Evolutionary conservation across 2,797 vertebrate genomes (phyloP).

Genomic region (Chromobotia macracanthus): DNA sequence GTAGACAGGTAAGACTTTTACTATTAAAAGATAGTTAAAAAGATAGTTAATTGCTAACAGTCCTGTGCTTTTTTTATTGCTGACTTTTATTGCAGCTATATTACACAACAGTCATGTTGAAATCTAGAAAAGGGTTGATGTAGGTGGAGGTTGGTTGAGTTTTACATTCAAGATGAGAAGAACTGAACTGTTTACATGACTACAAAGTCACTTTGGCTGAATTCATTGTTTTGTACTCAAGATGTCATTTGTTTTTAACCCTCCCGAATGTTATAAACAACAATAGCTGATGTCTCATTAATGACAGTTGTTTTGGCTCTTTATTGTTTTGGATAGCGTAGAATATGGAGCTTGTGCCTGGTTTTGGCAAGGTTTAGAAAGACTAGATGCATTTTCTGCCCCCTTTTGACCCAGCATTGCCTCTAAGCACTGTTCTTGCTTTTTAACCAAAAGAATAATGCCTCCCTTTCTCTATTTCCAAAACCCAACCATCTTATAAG

Average conservation of each 20-base stretch:
- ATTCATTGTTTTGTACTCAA: too few relatives aligned
- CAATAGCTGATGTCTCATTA: neutral
- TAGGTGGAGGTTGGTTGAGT: too few relatives aligned
- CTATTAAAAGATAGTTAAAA: too few relatives aligned
- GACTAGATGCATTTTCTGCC: constrained; percentile 1
- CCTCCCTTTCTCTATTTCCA: constrained; percentile 13
- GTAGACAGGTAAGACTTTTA: too few relatives aligned
- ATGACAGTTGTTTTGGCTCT: neutral
- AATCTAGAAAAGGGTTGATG: too few relatives aligned
- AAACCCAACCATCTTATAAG: constrained; percentile 19
- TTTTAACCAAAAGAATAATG: constrained; percentile 14
- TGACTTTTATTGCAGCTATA: too few relatives aligned
- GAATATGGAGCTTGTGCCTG: neutral
- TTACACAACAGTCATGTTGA: too few relatives aligned
- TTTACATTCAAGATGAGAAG: too few relatives aligned
- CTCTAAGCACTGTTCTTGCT: neutral
- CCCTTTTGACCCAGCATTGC: constrained; percentile 1
- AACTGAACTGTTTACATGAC: too few relatives aligned
- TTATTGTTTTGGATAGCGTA: constrained; percentile 11
- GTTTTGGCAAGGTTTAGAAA: neutral
- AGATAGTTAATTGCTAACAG: too few relatives aligned
- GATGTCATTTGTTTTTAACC: too few relatives aligned
- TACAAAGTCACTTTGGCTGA: neutral
- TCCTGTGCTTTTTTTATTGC: too few relatives aligned
- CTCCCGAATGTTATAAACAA: constrained; percentile 1